A percentile compares a stretch with the other conserved stretches of the same genome.
Conservation (phyloP, 2,113 vertebrate species). For the Raja brachyura region DNA sequence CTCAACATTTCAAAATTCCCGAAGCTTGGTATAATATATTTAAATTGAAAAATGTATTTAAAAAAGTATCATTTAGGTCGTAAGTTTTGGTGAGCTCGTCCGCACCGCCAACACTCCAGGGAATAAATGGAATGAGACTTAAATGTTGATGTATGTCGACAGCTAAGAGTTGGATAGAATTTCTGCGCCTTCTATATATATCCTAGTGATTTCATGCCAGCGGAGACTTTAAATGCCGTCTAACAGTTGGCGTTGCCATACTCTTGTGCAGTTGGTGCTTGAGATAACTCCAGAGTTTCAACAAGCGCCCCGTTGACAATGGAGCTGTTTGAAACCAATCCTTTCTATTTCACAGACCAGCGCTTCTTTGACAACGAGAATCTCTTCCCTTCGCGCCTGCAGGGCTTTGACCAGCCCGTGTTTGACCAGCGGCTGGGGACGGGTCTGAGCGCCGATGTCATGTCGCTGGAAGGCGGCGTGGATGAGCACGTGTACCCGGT, state of each 20-base stretch:
- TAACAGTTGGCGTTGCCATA: slow-evolving; percentile 67
- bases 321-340: slow-evolving; percentile 97
- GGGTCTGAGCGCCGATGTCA: slow-evolving; percentile 64
- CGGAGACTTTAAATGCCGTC: slow-evolving; percentile 98
- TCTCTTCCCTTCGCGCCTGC: slow-evolving; percentile 77
- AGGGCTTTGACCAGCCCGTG: slow-evolving; percentile 65
- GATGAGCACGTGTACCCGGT: slow-evolving; percentile 79
- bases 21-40: no score
- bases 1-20: not conserved
- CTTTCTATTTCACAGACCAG: slow-evolving; percentile 91
- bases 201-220: slow-evolving; percentile 95
- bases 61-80: not conserved
- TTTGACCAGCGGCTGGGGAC: slow-evolving; percentile 78
- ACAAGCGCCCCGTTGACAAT: slow-evolving; percentile 51
- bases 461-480: slow-evolving; percentile 53
- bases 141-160: slow-evolving; percentile 97
- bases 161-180: slow-evolving; percentile 93
- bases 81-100: not conserved
- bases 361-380: slow-evolving; percentile 88
- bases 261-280: slow-evolving; percentile 66
- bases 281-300: not conserved
- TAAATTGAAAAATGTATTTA: not conserved
- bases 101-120: not conserved
- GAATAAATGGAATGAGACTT: slow-evolving; percentile 69
- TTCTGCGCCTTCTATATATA: slow-evolving; percentile 98